Base-by-base conservation (phyloP, 1,140 invertebrate genomes). In the Chelonus insularis region DNA sequence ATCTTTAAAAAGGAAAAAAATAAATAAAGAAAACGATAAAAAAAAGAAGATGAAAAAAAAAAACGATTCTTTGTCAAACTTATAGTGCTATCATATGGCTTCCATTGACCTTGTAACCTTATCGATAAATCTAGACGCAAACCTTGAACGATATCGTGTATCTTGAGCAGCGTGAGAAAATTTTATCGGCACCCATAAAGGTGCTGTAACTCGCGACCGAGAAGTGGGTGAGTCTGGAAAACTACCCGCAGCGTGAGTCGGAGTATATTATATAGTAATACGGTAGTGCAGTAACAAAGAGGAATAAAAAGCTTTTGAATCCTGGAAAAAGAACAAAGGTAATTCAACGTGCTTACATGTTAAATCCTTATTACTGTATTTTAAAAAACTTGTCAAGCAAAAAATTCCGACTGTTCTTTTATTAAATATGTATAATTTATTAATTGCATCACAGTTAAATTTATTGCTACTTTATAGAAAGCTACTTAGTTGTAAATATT, bases 141-240 rank as follows among this genome's bases (percentile, higher is more conserved):
- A 21, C 48, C 48, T 51, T 18, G 16, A 45, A 45, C 48, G 48
- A 51, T 51, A 51, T 34, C 48, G 48, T 51, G 25, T 51, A 34
- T 29, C 25, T 34, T 34, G 25, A 51, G 48, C 14, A 32, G 21
- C 48, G 25, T 51, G 23, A 51, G 48, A 51, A 51, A 51, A 51
- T 51, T 51, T 51, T 51, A 51, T 51, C 21, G 48, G 12, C 41
- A 18, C 14, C 16, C 9, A 18, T 45, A 34, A 51, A 51, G 12
- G 48, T 34, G 48, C 9, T 51, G 48, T 32, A 51, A 51, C 23
- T 51, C 16, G 48, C 48, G 25, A 25, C 23, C 4, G 34, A 51
- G 48, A 23, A 34, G 12, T 34, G 29, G 48, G 48, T 51, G 48
- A 51, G 29, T 45, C 36, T 12, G 21, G 45, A 48, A 48, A 48